Evolutionary conservation across 2,113 vertebrate genomes (phyloP).

Genomic region (Catagonus wagneri): DNA sequence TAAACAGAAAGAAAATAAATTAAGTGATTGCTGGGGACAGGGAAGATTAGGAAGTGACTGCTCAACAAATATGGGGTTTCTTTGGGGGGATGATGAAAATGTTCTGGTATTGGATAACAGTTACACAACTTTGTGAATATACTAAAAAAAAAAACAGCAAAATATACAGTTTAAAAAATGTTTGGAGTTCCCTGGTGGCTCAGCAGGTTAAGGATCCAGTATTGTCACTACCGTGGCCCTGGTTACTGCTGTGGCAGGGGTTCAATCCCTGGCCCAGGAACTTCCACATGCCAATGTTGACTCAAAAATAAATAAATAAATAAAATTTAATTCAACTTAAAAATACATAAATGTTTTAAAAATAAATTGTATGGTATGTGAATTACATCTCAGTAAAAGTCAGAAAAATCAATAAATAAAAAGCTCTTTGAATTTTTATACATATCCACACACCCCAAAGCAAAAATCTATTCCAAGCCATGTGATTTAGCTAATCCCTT

Average conservation of each 20-base stretch:
- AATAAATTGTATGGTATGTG: neutral
- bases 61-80: neutral
- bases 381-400: neutral
- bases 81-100: neutral
- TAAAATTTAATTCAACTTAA: no score
- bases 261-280: no score
- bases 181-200: no score
- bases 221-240: no score
- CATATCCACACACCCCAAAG: neutral
- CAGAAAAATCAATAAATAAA: neutral
- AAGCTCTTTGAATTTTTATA: neutral
- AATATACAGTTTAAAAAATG: neutral
- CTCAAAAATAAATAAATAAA: no score
- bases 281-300: no score
- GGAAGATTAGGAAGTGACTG: neutral
- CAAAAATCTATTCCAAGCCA: neutral
- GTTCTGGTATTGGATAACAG: neutral
- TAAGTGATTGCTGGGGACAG: neutral
- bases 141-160: neutral
- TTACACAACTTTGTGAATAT: neutral
- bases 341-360: neutral
- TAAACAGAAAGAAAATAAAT: neutral
- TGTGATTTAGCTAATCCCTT: slow-evolving; percentile 30
- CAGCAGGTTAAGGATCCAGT: no score
- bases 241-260: no score